A percentile compares a stretch with the other conserved stretches of the same genome.
phyloP scores from a whole-genome alignment of 2,888 invertebrate species.

The Mycalesis mineus region DNA sequence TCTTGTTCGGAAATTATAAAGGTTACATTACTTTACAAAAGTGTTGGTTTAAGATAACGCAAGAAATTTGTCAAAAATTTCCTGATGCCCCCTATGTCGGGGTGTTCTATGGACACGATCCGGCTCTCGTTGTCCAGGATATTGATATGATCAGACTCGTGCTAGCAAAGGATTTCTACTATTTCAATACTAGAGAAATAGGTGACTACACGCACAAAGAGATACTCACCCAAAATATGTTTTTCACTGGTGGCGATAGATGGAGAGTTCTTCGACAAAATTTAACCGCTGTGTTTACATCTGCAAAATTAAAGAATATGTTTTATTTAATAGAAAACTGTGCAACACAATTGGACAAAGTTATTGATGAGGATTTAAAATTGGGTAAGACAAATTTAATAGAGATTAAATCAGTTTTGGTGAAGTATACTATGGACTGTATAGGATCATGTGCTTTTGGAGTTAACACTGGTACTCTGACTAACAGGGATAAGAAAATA shows the following conservation, averaged over 20 bases:
- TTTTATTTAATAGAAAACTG: conserved; percentile 50
- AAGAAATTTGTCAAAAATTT: conserved; percentile 43
- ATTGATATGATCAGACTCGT: conserved; percentile 49
- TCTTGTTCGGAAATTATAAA: conserved; percentile 50
- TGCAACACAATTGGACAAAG: conserved; percentile 11
- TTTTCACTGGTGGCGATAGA: conserved; percentile 48
- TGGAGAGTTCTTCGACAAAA: conserved; percentile 56
- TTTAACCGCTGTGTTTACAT: conserved; percentile 53
- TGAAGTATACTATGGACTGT: conserved; percentile 51
- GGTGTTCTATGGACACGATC: conserved; percentile 51
- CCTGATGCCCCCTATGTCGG: conserved; percentile 50
- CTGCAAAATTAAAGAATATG: conserved; percentile 58
- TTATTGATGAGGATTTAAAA: conserved; percentile 39
- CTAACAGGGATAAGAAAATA: conserved; percentile 24
- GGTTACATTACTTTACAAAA: conserved; percentile 28
- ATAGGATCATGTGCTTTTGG: conserved; percentile 52
- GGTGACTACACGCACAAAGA: conserved; percentile 45
- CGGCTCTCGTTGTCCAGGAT: conserved; percentile 49
- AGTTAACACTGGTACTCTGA: conserved; percentile 44
- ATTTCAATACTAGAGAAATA: conserved; percentile 51
- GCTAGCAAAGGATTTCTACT: conserved; percentile 54
- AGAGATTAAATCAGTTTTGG: conserved; percentile 39
- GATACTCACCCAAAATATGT: conserved; percentile 42
- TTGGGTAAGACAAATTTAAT: conserved; percentile 26
- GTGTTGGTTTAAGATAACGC: conserved; percentile 26